A percentile compares a stretch with the other conserved stretches of the same genome.
phyloP scores from a whole-genome alignment of 2,113 vertebrate genomes.

The Mustela nigripes region DNA sequence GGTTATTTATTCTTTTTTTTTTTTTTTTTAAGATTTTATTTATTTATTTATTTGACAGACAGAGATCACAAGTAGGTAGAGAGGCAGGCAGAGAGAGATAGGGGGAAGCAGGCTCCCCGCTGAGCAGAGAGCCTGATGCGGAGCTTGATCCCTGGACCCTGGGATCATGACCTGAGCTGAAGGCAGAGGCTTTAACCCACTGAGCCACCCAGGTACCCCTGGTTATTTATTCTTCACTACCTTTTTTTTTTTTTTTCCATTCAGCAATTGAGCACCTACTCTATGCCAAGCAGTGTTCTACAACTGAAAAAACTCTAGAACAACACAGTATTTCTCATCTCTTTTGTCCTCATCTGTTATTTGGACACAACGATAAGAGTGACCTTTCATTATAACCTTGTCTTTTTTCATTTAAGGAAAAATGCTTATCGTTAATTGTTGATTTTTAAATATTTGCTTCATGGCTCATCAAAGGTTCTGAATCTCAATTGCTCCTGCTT shows the following conservation, averaged over 20 bases:
- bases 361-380: not conserved
- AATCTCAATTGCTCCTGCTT: not conserved
- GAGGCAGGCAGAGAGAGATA: no score
- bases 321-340: not conserved
- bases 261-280: not conserved
- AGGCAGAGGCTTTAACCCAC: no score
- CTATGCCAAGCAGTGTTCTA: not conserved
- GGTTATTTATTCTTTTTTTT: not conserved
- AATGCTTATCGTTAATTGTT: not conserved
- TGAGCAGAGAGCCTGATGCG: no score
- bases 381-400: not conserved
- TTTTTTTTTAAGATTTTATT: not conserved
- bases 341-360: not conserved
- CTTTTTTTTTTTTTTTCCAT: not conserved
- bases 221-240: not conserved
- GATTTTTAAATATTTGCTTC: constrained; percentile 24
- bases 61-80: no score
- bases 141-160: no score
- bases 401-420: not conserved
- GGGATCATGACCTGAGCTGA: no score
- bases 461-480: not conserved
- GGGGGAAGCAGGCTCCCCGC: no score
- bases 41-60: no score
- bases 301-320: not conserved
- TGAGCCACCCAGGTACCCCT: not conserved